Base-by-base conservation (phyloP, 2,888 invertebrate species). In the Archips xylosteana region DNA sequence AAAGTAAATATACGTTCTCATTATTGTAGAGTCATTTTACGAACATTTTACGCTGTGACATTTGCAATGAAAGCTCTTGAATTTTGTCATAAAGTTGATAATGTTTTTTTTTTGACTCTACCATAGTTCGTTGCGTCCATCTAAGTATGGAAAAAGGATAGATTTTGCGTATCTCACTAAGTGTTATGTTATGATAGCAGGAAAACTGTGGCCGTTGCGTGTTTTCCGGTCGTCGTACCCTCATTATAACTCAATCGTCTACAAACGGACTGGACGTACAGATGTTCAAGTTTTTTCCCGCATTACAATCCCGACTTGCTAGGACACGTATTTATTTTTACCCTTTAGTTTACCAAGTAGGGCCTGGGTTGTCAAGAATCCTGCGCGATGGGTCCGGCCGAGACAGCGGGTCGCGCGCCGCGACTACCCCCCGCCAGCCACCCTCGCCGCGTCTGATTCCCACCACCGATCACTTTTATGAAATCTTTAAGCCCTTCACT, bases 221-320 rank as follows among this genome's bases (percentile, higher is more conserved):
- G 66, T 36, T 49, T 63, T 67, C 62, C 61, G 82, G 76, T 81
- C 81, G 77, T 78, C 74, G 79, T 76, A 78, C 83, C 76, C 76
- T 78, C 79, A 80, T 82, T 82, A 82, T 77, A 77, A 74, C 78
- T 81, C 82, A 82, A 82, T 83, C 82, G 78, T 81, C 81, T 82
- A 82, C 78, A 80, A 81, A 80, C 80, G 80, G 78, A 81, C 81
- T 82, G 78, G 78, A 72, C 75, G 32, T 75, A 79, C 79, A 81
- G 76, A 83, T 82, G 82, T 82, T 80, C 82, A 77, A 84, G 81
- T 85, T 85, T 85, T 85, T 84, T 78, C 79, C 78, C 77, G 70
- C 74, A 54, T 60, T 73, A 76, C 76, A 74, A 76, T 78, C 77
- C 77, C 66, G 75, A 60, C 73, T 66, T 51, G 75, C 75, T 67